A percentile compares a stretch with the other conserved stretches of the same genome.
These are phyloP conservation scores for Agrilus mali DNA, from an alignment of 2,888 invertebrate genomes.

Conservation along the genomic window DNA sequence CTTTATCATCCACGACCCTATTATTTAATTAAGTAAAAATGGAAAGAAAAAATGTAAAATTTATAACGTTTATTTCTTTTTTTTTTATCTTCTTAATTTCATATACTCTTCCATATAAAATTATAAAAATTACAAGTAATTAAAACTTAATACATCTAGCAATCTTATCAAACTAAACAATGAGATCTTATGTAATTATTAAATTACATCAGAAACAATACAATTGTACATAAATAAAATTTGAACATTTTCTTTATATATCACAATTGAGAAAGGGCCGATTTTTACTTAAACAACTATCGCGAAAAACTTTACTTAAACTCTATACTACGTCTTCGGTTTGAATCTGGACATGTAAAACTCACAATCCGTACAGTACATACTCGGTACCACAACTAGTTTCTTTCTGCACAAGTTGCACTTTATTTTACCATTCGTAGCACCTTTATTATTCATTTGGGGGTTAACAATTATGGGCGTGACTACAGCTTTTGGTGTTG, in stretches of 20 bases:
- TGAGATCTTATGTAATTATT: neutral
- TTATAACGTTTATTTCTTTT: neutral
- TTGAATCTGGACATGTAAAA: constrained; percentile 83
- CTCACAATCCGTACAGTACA: constrained; percentile 84
- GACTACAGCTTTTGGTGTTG: constrained; percentile 27
- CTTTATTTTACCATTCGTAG: constrained; percentile 44
- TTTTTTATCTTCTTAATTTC: neutral
- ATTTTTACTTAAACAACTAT: no score
- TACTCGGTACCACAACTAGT: constrained; percentile 59
- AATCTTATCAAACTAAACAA: neutral
- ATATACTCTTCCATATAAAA: neutral
- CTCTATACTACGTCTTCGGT: constrained; percentile 36
- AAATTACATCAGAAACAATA: neutral
- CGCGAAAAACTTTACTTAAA: neutral
- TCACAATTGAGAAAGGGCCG: no score
- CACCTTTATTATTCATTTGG: constrained; percentile 23
- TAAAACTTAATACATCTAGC: constrained; percentile 8
- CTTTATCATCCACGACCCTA: no score
- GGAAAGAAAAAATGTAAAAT: neutral
- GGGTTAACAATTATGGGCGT: constrained; percentile 31
- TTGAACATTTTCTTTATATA: no score
- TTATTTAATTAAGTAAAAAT: no score
- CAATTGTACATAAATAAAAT: no score
- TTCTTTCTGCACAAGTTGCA: constrained; percentile 85
- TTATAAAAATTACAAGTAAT: constrained; percentile 3